These are phyloP conservation scores for Fissipunctia ypsillon DNA, from an alignment of 2,888 invertebrate genomes.

Conservation along the genomic window DNA sequence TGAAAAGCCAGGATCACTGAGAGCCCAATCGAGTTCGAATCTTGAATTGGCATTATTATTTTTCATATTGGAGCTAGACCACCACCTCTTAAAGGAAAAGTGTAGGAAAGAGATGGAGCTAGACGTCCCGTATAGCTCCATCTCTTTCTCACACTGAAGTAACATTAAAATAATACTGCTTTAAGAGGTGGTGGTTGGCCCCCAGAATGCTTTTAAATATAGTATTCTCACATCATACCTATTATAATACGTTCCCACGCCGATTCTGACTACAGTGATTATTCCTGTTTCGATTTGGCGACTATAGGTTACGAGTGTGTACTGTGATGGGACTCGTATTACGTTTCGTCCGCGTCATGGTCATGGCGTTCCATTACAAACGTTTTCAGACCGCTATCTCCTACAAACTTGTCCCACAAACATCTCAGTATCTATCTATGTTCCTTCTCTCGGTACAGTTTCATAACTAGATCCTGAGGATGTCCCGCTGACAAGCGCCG, in stretches of 20 bases:
- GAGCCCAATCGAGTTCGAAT: neutral
- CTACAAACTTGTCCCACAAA: constrained; percentile 40
- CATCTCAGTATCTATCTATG: constrained; percentile 67
- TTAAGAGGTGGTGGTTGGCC: no score
- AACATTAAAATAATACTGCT: no score
- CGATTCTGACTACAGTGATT: no score
- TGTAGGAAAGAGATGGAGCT: no score
- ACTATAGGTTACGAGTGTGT: neutral
- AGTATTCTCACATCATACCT: neutral
- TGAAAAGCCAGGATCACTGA: neutral
- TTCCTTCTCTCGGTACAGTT: constrained; percentile 71
- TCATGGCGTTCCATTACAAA: neutral
- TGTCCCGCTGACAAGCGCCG: constrained; percentile 72
- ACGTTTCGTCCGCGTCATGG: neutral
- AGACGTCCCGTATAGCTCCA: no score
- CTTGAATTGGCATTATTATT: neutral
- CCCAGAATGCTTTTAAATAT: neutral
- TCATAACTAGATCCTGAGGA: constrained; percentile 73
- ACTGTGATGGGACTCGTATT: no score
- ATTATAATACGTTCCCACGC: neutral
- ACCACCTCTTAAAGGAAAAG: no score
- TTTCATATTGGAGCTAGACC: no score
- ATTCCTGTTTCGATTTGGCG: no score
- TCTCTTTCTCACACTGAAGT: no score
- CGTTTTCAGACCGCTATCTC: neutral